Evolutionary conservation across 2,888 invertebrate genomes (phyloP), one percentile per base, ranked within the genome.

Genomic region (Cantharis lateralis): DNA sequence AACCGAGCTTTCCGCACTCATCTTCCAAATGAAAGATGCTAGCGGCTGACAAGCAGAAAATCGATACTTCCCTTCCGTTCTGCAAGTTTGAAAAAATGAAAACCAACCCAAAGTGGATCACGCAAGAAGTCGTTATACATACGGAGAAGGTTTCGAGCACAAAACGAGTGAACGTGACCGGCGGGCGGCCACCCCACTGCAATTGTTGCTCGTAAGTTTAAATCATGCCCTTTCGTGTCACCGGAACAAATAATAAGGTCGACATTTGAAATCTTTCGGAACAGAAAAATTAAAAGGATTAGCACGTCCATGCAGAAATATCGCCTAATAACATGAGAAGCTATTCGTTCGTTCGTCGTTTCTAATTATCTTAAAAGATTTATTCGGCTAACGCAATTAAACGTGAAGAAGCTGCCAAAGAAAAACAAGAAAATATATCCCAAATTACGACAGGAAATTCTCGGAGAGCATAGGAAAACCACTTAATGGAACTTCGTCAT

Each of bases 331-430:
- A 73, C 62, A 69, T 73, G 16, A 73, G 68, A 69, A 26, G 68
- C 15, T 73, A 68, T 72, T 73, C 48, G 15, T 24, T 28, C 32
- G 16, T 18, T 66, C 73, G 71, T 73, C 73, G 68, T 28, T 73
- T 28, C 62, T 73, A 73, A 73, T 73, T 73, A 69, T 73, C 68
- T 73, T 73, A 73, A 15, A 63, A 73, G 73, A 73, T 73, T 73
- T 73, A 73, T 73, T 73, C 73, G 62, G n/a, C 62, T 73, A 73
- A 73, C 68, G 73, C 68, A 73, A 73, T 73, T 73, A 73, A 68
- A 73, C 13, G 68, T 26, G 68, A 68, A 69, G 69, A 68, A 24
- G 73, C 16, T 69, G 73, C 69, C 69, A 32, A 62, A 73, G 62
- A 20, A 64, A 71, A 73, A 69, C 68, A 26, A 20, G 69, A 48